These are phyloP conservation scores for Parazoanthus atlanticus DNA, from an alignment of 92 coral and sea anemone genomes.

Conservation along the genomic window DNA sequence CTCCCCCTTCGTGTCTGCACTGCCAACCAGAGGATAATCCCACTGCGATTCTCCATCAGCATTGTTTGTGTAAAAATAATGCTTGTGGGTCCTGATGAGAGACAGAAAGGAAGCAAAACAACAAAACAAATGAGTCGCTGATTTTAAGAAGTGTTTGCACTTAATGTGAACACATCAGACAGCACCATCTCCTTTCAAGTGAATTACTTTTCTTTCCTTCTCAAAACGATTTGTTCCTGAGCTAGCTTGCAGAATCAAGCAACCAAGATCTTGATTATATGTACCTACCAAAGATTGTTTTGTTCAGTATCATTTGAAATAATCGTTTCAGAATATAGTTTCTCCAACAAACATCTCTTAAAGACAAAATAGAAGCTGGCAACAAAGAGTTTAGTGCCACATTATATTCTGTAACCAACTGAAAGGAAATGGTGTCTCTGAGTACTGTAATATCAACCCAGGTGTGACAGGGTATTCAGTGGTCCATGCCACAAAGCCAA, in stretches of 20 bases:
- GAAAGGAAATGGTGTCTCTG: neutral
- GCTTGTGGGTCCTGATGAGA: slow-evolving; percentile 85
- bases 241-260: neutral
- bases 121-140: slow-evolving; percentile 14
- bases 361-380: no score
- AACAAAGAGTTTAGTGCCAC: neutral
- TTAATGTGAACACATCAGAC: slow-evolving; percentile 5
- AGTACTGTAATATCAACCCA: neutral
- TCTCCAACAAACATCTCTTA: no score
- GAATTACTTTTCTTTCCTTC: neutral
- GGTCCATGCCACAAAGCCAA: neutral
- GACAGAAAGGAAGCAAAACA: slow-evolving; percentile 52
- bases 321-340: no score
- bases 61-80: slow-evolving; percentile 86
- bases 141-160: neutral
- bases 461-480: neutral
- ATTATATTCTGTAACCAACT: neutral
- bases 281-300: neutral
- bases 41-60: slow-evolving; percentile 88
- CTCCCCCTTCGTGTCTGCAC: slow-evolving; percentile 34
- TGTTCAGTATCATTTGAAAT: neutral
- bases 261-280: neutral
- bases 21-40: slow-evolving; percentile 76
- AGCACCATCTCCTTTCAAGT: neutral
- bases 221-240: neutral